Evolutionary conservation across 37 sponge, comb jelly and placozoan genomes (phyloP), one percentile per base, ranked within the genome.

Genomic region (Ianthella basta): DNA sequence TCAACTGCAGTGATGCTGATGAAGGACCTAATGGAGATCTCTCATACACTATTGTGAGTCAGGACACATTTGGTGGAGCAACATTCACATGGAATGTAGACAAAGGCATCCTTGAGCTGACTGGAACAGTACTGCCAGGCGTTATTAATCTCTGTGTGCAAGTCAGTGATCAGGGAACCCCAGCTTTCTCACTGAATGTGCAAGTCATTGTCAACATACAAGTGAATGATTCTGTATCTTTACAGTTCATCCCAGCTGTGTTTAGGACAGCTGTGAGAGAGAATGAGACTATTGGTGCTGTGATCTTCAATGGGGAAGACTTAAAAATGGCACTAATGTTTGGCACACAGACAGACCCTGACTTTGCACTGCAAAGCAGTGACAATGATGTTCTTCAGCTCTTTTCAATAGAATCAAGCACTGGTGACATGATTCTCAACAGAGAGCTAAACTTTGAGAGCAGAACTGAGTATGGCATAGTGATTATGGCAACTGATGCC

Each of bases 1-100:
- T 89, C 10, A 27, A 36, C n/a, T 88, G 89, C 66, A 36, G 36
- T 41, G 93, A 92, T 56, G 54, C 29, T 23, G 93, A 92, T 33
- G 35, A 14, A 27, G 93, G 81, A 38, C 21, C 21, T 19, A 92
- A 87, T 38, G 74, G 67, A 29, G 8, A 56, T 1, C 79, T 92
- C n/a, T 25, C 34, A 18, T 87, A 85, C 41, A 60, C 83, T 1
- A 37, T 92, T 25, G 41, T 55, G 35, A 72, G 84, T 1, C 44
- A 35, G 35, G 60, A 72, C 15, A 79, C n/a, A n/a, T n/a, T 86
- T 35, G 27, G 80, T 53, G 81, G 55, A 15, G 85, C 68, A 85
- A 38, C 14, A 0, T 82, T 92, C 33, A 6, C 34, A 4, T 59
- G 85, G 39, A 82, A 86, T 66, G 50, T 12, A 2, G 60, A 27